Conservation (phyloP, 2,888 invertebrate species). For the Parochlus steinenii region DNA sequence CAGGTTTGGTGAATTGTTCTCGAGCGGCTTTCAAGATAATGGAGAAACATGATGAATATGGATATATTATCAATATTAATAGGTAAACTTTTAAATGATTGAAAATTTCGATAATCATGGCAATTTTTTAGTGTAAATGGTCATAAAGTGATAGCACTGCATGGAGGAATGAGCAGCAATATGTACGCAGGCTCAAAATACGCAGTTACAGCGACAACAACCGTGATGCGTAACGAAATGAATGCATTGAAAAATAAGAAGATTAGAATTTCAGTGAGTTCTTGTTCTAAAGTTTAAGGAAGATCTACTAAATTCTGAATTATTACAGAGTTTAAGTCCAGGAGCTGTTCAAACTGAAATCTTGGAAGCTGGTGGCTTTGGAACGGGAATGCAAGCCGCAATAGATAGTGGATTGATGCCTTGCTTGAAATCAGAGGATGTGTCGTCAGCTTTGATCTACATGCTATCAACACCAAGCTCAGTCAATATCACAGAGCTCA, state of each 20-base stretch:
- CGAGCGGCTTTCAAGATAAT: slow-evolving; percentile 32
- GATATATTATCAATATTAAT: slow-evolving; percentile 31
- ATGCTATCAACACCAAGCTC: slow-evolving; percentile 21
- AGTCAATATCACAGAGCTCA: slow-evolving; percentile 10
- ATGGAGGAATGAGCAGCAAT: slow-evolving; percentile 15
- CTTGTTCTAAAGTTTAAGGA: too few relatives aligned
- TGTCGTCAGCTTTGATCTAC: slow-evolving; percentile 26
- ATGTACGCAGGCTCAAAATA: slow-evolving; percentile 23
- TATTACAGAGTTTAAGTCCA: slow-evolving; percentile 21
- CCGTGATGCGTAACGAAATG: slow-evolving; percentile 21
- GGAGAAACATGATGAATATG: slow-evolving; percentile 27
- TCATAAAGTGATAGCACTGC: neutral
- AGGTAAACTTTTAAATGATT: too few relatives aligned
- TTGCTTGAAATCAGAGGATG: slow-evolving; percentile 21
- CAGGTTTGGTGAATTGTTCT: slow-evolving; percentile 29
- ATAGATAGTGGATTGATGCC: slow-evolving; percentile 4
- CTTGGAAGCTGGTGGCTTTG: slow-evolving; percentile 14
- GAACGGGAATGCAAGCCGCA: neutral
- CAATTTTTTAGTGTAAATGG: slow-evolving; percentile 1
- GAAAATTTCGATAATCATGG: too few relatives aligned
- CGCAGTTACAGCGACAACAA: slow-evolving; percentile 21
- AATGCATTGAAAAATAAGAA: slow-evolving; percentile 18
- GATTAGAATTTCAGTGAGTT: slow-evolving; percentile 22
- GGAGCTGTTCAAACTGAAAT: slow-evolving; percentile 24
- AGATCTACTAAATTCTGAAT: slow-evolving; percentile 2